Base-by-base conservation (phyloP, 2,888 invertebrate genomes). In the Phengaris arion region DNA sequence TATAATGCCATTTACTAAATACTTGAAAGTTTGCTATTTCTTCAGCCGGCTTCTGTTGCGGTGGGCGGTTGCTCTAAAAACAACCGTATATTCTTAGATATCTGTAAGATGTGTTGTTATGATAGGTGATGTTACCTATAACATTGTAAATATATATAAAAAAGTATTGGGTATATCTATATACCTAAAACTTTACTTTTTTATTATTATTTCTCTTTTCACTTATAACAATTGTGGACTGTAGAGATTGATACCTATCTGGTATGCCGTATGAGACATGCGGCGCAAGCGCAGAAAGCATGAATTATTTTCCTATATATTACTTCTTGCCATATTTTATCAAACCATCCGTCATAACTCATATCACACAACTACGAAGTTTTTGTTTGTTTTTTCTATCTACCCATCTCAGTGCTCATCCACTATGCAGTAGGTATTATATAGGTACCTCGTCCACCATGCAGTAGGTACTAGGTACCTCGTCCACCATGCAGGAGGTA, bases 1-100 rank as follows among this genome's bases (percentile, higher is more conserved):
- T 69, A 69, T 48, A 69, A 69, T 48, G 69, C 48, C 69, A 69
- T 69, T 48, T 48, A 48, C 69, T 64, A 69, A 69, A 69, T 15
- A 69, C 46, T 69, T 13, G 64, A 64, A 64, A 64, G 64, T 64
- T 64, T 64, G 59, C 59, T 64, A 13, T 45, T 64, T 64, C 1
- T 10, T 64, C 35, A 45, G 64, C 64, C 64, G 35, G 64, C 6
- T 2, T 12, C 64, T 35, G 64, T 64, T 35, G 35, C 64, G 64
- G 64, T 64, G 64, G 64, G 35, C 64, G 35, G 35, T 64, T 64
- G 45, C 64, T 15, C 2, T 13, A 35, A 64, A 64, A 64, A 48
- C 48, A 48, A 6, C 6, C 48, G 22, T 22, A 48, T 48, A 48
- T 48, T 48, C 48, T 48, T 48, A 6, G 48, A 57, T 57, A 15